Evolutionary conservation across 2,888 invertebrate genomes (phyloP).

Genomic region (Lysandra bellargus): DNA sequence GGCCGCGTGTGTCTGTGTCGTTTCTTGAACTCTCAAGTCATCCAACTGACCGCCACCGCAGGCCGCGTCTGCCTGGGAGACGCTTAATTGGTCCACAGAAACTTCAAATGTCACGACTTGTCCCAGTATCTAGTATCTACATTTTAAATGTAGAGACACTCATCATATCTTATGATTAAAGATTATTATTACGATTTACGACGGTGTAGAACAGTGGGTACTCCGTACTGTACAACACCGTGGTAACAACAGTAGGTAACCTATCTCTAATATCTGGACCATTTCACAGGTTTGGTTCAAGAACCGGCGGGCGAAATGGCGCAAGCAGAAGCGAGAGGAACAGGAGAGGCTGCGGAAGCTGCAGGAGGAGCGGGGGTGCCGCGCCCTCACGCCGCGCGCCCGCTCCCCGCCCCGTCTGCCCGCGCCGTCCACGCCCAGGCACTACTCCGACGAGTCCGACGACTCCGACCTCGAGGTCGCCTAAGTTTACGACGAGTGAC

Average conservation of each 20-base stretch:
- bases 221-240: too few species aligned
- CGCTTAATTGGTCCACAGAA: not conserved
- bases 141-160: too few species aligned
- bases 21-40: too few species aligned
- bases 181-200: too few species aligned
- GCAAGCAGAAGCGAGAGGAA: conserved; percentile 95
- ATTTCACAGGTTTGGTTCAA: conserved; percentile 95
- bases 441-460: conserved; percentile 84
- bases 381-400: conserved; percentile 58
- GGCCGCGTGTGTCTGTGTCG: too few species aligned
- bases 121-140: too few species aligned
- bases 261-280: conserved; percentile 30
- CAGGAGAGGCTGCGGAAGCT: conserved; percentile 90
- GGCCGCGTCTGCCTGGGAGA: too few species aligned
- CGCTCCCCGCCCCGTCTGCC: conserved; percentile 49
- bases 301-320: conserved; percentile 97
- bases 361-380: conserved; percentile 86
- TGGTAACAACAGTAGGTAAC: not conserved
- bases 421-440: conserved; percentile 59
- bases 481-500: not conserved
- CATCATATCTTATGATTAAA: not conserved
- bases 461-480: conserved; percentile 89
- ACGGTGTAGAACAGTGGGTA: too few species aligned
- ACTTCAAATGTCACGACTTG: too few species aligned
- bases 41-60: too few species aligned